These are phyloP conservation scores for Nothocercus nigrocapillus DNA, from an alignment of 2,113 vertebrate species.

Conservation along the genomic window DNA sequence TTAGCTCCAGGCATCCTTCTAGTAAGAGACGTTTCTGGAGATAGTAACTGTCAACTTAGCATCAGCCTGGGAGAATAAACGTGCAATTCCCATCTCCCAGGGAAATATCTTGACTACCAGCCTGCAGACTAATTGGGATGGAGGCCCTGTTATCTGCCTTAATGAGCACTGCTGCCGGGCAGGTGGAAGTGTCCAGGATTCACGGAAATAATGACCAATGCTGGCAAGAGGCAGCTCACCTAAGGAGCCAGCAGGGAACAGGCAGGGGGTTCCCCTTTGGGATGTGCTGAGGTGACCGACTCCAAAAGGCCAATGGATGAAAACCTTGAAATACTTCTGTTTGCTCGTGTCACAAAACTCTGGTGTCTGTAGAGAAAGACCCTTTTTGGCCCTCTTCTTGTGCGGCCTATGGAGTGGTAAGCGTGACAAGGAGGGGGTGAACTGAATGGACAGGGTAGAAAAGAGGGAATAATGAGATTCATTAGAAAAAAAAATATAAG, in stretches of 20 bases:
- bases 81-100: background rate
- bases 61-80: background rate
- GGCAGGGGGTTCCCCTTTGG: background rate
- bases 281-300: background rate
- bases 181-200: background rate
- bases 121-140: rapidly evolving
- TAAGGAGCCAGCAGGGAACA: background rate
- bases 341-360: background rate
- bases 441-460: background rate
- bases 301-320: background rate
- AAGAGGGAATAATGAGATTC: background rate
- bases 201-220: background rate
- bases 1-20: background rate
- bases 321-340: background rate
- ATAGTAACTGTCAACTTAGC: background rate
- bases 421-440: background rate
- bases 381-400: background rate
- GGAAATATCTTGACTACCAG: background rate
- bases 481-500: background rate
- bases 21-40: background rate
- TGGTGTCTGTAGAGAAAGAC: background rate
- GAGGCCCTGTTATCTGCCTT: background rate
- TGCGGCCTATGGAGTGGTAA: background rate
- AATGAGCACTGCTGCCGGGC: background rate
- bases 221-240: background rate